These are phyloP conservation scores for Habroteleia sp. DNA, from an alignment of 2,888 invertebrate species.

Conservation along the genomic window DNA sequence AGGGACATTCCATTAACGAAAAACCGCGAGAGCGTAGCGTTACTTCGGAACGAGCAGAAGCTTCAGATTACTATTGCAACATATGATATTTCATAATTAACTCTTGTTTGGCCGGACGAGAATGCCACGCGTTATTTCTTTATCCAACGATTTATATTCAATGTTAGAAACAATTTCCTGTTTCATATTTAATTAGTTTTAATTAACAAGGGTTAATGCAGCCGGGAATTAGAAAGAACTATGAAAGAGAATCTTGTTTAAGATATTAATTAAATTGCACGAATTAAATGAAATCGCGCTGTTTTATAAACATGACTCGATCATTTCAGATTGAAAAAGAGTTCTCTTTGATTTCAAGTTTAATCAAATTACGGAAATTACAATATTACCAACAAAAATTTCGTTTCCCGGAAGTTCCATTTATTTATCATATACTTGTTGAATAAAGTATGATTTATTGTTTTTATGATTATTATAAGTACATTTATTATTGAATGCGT, in stretches of 20 bases:
- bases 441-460: no score
- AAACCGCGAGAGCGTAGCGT: slow-evolving; percentile 29
- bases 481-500: no score
- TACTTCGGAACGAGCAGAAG: slow-evolving; percentile 33
- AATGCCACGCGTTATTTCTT: slow-evolving; percentile 23
- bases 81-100: slow-evolving; percentile 54
- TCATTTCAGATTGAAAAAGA: no score
- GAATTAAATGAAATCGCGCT: slow-evolving; percentile 21
- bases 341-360: no score
- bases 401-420: no score
- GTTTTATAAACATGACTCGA: no score
- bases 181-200: slow-evolving; percentile 35
- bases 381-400: no score
- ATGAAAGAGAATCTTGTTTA: slow-evolving; percentile 11
- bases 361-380: no score
- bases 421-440: no score
- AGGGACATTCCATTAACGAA: slow-evolving; percentile 53
- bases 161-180: slow-evolving; percentile 31
- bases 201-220: slow-evolving; percentile 37
- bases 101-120: slow-evolving; percentile 19
- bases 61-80: slow-evolving; percentile 32
- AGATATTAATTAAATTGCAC: slow-evolving; percentile 38
- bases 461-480: no score
- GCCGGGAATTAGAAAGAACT: slow-evolving; percentile 16
- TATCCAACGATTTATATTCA: slow-evolving; percentile 43